These are phyloP conservation scores for Candoia aspera DNA, from an alignment of 2,113 vertebrate species.

Conservation along the genomic window DNA sequence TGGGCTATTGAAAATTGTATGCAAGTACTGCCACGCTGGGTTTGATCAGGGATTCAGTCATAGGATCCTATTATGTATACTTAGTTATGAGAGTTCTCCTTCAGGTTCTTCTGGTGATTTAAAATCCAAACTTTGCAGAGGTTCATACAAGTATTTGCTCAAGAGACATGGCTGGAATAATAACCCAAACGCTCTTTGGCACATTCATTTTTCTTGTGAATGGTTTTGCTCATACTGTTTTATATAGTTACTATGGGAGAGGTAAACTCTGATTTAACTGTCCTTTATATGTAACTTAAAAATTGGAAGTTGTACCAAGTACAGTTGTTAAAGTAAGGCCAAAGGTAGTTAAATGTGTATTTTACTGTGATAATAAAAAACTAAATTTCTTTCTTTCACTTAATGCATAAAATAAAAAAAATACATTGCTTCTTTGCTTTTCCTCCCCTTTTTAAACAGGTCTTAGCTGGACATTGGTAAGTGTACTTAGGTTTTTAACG, in stretches of 20 bases:
- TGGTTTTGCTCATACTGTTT: background rate
- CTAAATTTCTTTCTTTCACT: conserved; percentile 21
- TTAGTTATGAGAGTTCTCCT: background rate
- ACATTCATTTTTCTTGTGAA: background rate
- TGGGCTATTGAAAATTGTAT: background rate
- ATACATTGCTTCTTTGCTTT: conserved; percentile 23
- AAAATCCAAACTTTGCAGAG: background rate
- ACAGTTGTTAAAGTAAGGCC: background rate
- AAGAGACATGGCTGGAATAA: background rate
- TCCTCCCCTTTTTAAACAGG: conserved; percentile 44
- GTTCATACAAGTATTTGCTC: background rate
- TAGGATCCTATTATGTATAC: background rate
- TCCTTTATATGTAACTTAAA: background rate
- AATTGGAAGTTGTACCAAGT: conserved; percentile 4
- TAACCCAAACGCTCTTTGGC: background rate
- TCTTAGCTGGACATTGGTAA: conserved; percentile 47
- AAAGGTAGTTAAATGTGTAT: background rate
- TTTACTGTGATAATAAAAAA: background rate
- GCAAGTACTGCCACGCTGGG: background rate
- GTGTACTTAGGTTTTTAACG: conserved; percentile 61
- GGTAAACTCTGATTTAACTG: background rate
- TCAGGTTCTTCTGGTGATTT: background rate
- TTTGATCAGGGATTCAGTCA: background rate
- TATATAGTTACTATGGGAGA: background rate
- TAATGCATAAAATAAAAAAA: conserved; percentile 1